A percentile compares a stretch with the other conserved stretches of the same genome.
Conservation (phyloP, 2,113 vertebrate species). For the Aix galericulata region DNA sequence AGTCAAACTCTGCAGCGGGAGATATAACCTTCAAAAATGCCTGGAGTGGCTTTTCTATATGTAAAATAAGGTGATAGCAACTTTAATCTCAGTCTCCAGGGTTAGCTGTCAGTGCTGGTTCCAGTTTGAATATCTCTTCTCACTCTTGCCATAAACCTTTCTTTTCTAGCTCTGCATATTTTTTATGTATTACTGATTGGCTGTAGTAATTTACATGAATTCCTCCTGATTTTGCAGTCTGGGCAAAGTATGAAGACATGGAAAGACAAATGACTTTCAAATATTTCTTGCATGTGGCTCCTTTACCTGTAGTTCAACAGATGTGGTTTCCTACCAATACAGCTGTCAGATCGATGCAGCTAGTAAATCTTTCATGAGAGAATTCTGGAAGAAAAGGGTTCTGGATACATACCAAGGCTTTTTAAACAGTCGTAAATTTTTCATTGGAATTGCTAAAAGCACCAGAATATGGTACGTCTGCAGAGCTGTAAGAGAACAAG, state of each 20-base stretch:
- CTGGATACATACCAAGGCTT: neutral
- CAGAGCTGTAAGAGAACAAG: neutral
- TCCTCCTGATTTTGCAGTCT: neutral
- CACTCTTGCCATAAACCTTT: neutral
- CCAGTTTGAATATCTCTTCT: neutral
- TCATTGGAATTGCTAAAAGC: neutral
- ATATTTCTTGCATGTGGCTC: neutral
- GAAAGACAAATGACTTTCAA: neutral
- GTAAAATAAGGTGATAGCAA: neutral
- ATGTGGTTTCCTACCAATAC: neutral
- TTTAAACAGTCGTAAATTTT: neutral
- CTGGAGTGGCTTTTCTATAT: slow-evolving; percentile 14
- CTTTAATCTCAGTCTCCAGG: slow-evolving; percentile 4
- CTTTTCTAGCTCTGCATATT: neutral
- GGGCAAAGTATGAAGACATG: neutral
- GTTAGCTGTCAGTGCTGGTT: neutral
- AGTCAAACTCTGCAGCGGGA: neutral
- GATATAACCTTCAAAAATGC: neutral
- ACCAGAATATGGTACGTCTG: neutral
- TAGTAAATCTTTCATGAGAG: neutral
- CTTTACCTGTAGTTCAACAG: neutral
- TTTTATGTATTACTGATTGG: neutral
- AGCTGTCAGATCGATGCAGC: neutral
- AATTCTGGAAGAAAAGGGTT: neutral
- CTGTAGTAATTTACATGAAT: neutral